Evolutionary conservation across 1,140 invertebrate species (phyloP).

Genomic region (Drosophila nigrodunni): DNA sequence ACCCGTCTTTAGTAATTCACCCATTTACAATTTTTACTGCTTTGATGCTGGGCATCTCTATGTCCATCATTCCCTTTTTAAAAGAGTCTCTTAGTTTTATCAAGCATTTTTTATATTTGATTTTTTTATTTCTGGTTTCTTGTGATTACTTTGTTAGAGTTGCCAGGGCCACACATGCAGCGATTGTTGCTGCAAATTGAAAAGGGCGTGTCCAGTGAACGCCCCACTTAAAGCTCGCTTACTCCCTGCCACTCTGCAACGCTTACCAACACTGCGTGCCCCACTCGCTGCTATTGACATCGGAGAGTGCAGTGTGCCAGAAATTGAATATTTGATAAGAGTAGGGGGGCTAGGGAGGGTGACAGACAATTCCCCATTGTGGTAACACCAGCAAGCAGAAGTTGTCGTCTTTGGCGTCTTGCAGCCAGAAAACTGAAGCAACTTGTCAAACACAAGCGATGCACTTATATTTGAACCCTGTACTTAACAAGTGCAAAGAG

Average conservation of each 20-base stretch:
- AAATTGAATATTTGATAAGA: slow-evolving; percentile 67
- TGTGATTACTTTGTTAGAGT: slow-evolving; percentile 38
- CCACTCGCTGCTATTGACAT: slow-evolving; percentile 34
- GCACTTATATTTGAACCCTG: not conserved
- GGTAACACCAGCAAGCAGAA: slow-evolving; percentile 3
- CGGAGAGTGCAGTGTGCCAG: slow-evolving; percentile 29
- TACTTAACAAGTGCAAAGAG: no score
- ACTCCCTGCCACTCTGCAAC: no score
- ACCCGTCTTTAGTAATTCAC: no score
- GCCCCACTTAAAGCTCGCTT: not conserved
- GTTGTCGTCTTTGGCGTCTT: slow-evolving; percentile 10
- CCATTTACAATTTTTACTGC: no score
- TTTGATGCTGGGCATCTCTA: not conserved
- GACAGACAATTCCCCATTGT: slow-evolving; percentile 27
- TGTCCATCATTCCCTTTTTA: slow-evolving; percentile 1
- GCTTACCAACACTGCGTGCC: no score
- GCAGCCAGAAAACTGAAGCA: slow-evolving; percentile 14
- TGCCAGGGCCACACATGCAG: slow-evolving; percentile 28
- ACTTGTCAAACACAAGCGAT: slow-evolving; percentile 16
- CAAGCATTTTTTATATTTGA: slow-evolving; percentile 2
- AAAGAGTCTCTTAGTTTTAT: not conserved
- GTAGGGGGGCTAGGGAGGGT: not conserved
- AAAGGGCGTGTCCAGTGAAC: slow-evolving; percentile 44
- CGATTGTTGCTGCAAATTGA: slow-evolving; percentile 47
- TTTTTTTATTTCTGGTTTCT: slow-evolving; percentile 7